Conservation (phyloP, 2,113 vertebrate genomes). For the Coregonus clupeaformis region DNA sequence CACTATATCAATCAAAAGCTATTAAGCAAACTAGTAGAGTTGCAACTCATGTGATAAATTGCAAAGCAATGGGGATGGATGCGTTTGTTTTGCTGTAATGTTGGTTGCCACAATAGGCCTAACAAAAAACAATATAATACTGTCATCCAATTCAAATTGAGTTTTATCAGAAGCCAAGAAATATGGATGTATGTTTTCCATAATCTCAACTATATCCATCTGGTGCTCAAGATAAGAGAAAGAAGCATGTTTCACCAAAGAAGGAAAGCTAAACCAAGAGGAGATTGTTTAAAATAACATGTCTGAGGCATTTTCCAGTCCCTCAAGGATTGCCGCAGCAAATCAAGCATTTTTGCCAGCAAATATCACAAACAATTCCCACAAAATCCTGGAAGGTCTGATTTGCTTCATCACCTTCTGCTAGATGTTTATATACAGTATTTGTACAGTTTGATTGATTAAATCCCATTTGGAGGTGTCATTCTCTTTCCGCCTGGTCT, state of each 20-base stretch:
- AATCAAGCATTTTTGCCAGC: too few relatives aligned
- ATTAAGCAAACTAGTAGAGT: neutral
- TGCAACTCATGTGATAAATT: conserved; percentile 1
- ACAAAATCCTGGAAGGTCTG: too few relatives aligned
- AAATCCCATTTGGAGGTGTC: conserved; percentile 6
- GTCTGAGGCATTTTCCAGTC: neutral
- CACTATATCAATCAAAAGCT: neutral
- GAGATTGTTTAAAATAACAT: neutral
- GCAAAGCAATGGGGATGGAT: neutral
- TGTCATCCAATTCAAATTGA: neutral
- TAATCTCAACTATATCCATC: neutral
- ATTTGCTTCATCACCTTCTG: neutral
- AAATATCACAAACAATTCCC: too few relatives aligned
- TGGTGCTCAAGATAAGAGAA: neutral
- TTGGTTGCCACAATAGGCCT: conserved; percentile 1
- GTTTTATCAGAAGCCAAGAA: neutral
- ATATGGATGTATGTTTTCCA: too few relatives aligned
- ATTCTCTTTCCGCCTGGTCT: neutral
- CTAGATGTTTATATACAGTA: conserved; percentile 3
- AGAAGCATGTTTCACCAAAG: neutral
- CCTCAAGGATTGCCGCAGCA: too few relatives aligned
- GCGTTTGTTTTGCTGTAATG: conserved; percentile 7
- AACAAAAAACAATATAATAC: conserved; percentile 19
- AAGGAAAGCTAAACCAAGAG: neutral
- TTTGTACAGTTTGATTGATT: conserved; percentile 1